Evolutionary conservation across 2,888 invertebrate genomes (phyloP).

Genomic region (Eristalis tenax): DNA sequence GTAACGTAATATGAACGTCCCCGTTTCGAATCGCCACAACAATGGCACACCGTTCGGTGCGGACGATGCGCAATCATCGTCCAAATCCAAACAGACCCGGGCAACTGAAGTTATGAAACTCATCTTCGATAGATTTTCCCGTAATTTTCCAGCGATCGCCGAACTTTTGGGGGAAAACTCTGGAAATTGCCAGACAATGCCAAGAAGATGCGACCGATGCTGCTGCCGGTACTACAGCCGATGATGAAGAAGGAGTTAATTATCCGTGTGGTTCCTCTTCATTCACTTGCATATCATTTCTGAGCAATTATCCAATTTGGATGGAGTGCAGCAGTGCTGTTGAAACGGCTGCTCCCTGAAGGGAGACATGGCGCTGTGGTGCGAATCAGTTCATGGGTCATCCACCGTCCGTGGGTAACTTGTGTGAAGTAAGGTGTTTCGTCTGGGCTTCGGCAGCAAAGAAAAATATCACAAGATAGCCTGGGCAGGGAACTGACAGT

Average conservation of each 20-base stretch:
- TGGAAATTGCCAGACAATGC: slow-evolving; percentile 1
- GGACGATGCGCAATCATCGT: slow-evolving; percentile 60
- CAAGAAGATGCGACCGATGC: background rate
- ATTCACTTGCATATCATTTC: slow-evolving; percentile 64
- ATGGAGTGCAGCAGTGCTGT: slow-evolving; percentile 33
- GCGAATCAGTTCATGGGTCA: slow-evolving; percentile 69
- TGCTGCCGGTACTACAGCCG: background rate
- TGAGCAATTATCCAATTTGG: slow-evolving; percentile 67
- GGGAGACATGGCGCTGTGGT: slow-evolving; percentile 57
- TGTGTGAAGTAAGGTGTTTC: slow-evolving; percentile 49
- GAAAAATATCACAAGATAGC: background rate
- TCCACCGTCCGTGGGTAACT: slow-evolving; percentile 27
- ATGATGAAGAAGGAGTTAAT: slow-evolving; percentile 63
- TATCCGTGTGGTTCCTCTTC: slow-evolving; percentile 53
- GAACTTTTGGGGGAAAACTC: slow-evolving; percentile 10
- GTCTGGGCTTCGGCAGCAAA: background rate
- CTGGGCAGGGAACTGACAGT: slow-evolving; percentile 13
- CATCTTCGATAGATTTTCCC: slow-evolving; percentile 52
- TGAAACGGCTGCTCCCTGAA: slow-evolving; percentile 26
- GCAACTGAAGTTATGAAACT: slow-evolving; percentile 60
- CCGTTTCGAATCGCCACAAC: slow-evolving; percentile 60
- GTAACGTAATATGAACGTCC: slow-evolving; percentile 67
- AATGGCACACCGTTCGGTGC: slow-evolving; percentile 43
- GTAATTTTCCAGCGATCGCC: slow-evolving; percentile 33
- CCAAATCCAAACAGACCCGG: slow-evolving; percentile 54